phyloP scores from a whole-genome alignment of 1,140 invertebrate genomes.

The Scaptodrosophila lebanonensis region DNA sequence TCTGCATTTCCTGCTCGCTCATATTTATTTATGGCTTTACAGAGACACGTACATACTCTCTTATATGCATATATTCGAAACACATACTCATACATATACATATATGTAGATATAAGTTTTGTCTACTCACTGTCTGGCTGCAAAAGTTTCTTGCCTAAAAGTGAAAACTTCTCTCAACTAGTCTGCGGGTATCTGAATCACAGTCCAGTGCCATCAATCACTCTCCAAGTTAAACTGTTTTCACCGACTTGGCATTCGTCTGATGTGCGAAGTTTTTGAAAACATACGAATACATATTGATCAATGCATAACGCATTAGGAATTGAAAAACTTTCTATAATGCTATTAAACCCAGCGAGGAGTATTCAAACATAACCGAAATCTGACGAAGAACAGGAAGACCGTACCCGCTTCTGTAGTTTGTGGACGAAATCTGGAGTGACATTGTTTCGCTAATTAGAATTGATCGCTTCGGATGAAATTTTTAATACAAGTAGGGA shows the following conservation, averaged over 20 bases:
- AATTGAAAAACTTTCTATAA: too few species aligned
- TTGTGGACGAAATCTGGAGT: too few species aligned
- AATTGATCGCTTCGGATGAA: too few species aligned
- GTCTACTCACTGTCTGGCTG: conserved; percentile 49
- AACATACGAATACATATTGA: too few species aligned
- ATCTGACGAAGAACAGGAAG: too few species aligned
- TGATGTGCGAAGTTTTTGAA: too few species aligned
- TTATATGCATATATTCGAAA: conserved; percentile 22
- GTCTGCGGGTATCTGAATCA: conserved; percentile 64
- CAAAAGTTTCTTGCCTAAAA: conserved; percentile 18
- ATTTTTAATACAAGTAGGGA: too few species aligned
- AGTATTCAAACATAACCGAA: too few species aligned
- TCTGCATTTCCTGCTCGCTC: conserved; percentile 41
- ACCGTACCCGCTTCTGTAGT: too few species aligned
- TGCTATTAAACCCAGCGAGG: too few species aligned
- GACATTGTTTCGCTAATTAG: too few species aligned
- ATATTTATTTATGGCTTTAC: conserved; percentile 30
- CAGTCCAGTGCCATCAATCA: conserved; percentile 60
- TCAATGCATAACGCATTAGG: too few species aligned
- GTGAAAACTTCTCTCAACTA: conserved; percentile 52
- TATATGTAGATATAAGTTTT: conserved; percentile 32
- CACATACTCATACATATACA: neutral
- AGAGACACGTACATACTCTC: neutral
- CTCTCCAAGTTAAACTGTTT: conserved; percentile 57
- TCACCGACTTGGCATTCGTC: conserved; percentile 35